Conservation (phyloP, 1,140 invertebrate genomes). For the Calycopis cecrops region DNA sequence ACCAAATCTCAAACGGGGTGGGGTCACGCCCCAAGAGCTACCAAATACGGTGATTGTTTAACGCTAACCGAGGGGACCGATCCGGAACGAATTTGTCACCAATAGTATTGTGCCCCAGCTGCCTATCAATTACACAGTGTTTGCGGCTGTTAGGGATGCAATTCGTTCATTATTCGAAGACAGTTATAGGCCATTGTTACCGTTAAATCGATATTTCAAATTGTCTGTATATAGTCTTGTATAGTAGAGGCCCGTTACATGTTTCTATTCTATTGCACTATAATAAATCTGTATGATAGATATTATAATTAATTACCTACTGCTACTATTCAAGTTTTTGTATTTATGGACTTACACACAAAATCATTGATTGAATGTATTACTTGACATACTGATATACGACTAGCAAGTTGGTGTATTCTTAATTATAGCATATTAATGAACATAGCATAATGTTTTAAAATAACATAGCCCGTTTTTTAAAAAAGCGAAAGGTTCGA, state of each 20-base stretch:
- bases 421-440: too few species aligned
- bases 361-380: too few species aligned
- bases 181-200: slow-evolving; percentile 53
- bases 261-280: too few species aligned
- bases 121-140: slow-evolving; percentile 64
- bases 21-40: slow-evolving; percentile 54
- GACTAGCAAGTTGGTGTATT: too few species aligned
- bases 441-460: too few species aligned
- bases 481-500: too few species aligned
- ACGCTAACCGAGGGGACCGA: slow-evolving; percentile 38
- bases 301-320: too few species aligned
- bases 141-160: slow-evolving; percentile 62
- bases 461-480: too few species aligned
- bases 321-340: too few species aligned
- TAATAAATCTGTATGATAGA: too few species aligned
- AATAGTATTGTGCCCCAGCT: slow-evolving; percentile 51
- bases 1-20: slow-evolving; percentile 23
- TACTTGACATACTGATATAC: too few species aligned
- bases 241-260: background rate
- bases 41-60: slow-evolving; percentile 43
- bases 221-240: background rate
- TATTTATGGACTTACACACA: too few species aligned
- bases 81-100: slow-evolving; percentile 57
- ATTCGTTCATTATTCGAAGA: slow-evolving; percentile 64
- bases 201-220: slow-evolving; percentile 7